Conservation (phyloP, 2,113 vertebrate genomes). For the Gopherus evgoodei region DNA sequence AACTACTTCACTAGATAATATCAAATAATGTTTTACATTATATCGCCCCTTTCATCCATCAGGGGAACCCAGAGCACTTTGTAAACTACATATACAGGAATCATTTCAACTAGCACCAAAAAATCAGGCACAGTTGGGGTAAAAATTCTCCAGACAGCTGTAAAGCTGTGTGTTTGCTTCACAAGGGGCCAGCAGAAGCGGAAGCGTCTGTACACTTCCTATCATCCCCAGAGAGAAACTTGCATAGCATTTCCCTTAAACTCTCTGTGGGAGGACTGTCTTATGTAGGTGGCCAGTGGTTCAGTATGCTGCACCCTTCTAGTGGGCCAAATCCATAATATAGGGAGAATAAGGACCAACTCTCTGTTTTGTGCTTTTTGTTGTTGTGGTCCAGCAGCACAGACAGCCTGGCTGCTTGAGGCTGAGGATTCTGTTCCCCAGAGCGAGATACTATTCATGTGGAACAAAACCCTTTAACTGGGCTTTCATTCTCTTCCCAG, state of each 20-base stretch:
- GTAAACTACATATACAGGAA: neutral
- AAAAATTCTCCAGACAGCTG: neutral
- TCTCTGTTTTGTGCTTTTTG: neutral
- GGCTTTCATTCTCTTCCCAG: neutral
- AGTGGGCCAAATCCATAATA: neutral
- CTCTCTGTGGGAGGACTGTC: neutral
- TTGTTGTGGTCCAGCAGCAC: neutral
- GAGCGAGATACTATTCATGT: neutral
- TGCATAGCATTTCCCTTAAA: neutral
- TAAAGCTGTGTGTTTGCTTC: neutral
- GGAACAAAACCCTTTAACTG: neutral
- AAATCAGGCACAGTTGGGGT: neutral
- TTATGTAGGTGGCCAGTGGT: neutral
- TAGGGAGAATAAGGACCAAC: neutral
- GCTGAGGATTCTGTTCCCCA: neutral
- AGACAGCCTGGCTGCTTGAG: neutral
- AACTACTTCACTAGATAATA: neutral
- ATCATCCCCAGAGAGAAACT: neutral
- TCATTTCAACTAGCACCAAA: neutral
- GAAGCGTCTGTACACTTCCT: neutral
- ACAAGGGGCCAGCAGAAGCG: neutral
- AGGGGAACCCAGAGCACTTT: neutral
- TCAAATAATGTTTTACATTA: neutral
- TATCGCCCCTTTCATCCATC: neutral
- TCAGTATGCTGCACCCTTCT: neutral